Evolutionary conservation across 2,113 vertebrate genomes (phyloP).

Genomic region (Bombycilla garrulus): DNA sequence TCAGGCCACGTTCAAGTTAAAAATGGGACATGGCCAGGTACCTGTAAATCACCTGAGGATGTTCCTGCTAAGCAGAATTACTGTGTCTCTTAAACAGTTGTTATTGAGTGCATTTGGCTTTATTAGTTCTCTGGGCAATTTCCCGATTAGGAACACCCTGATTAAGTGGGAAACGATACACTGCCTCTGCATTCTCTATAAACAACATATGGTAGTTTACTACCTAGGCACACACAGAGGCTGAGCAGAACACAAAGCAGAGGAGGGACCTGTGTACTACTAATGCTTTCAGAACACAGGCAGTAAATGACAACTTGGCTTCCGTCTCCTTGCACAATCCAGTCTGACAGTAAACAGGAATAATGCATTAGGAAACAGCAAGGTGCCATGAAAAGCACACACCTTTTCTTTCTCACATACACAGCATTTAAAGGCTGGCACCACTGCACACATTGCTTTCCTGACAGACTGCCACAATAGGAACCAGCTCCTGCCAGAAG

Average conservation of each 20-base stretch:
- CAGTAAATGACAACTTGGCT: neutral
- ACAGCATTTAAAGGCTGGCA: neutral
- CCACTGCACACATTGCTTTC: neutral
- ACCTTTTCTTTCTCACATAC: neutral
- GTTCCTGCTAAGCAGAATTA: slow-evolving; percentile 24
- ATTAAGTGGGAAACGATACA: slow-evolving; percentile 58
- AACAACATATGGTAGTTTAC: slow-evolving; percentile 51
- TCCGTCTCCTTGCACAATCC: neutral
- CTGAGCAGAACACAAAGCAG: slow-evolving; percentile 26
- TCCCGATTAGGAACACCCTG: slow-evolving; percentile 46
- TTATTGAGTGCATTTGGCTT: slow-evolving; percentile 57
- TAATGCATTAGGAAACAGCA: neutral
- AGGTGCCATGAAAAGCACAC: neutral
- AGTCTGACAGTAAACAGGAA: neutral
- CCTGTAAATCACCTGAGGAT: slow-evolving; percentile 40
- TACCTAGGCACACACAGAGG: neutral
- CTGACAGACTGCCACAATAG: neutral
- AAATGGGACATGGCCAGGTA: neutral
- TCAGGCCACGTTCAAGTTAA: neutral
- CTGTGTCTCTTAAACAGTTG: slow-evolving; percentile 38
- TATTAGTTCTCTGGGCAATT: slow-evolving; percentile 58
- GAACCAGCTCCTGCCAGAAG: neutral
- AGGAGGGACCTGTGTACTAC: neutral
- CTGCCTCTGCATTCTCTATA: slow-evolving; percentile 29
- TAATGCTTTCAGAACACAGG: neutral